These are phyloP conservation scores for Enteromius fasciolatus DNA, from an alignment of 2,797 vertebrate species.

Conservation along the genomic window DNA sequence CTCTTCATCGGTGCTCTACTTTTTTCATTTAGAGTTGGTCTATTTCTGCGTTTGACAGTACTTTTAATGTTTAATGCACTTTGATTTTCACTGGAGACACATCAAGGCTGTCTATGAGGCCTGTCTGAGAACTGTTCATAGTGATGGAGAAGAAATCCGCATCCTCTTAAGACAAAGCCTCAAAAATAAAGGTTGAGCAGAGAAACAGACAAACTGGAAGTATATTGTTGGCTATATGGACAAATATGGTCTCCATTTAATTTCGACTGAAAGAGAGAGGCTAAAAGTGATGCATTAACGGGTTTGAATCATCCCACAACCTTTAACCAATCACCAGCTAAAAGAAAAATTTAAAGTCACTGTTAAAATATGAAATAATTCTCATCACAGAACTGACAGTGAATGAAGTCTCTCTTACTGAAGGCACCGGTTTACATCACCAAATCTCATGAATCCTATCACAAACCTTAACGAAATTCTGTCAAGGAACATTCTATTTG, in stretches of 20 bases:
- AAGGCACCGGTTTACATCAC: too few relatives aligned
- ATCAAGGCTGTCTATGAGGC: conserved; percentile 58
- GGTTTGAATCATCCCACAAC: not conserved
- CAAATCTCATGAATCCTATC: not conserved
- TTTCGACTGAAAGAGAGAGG: not conserved
- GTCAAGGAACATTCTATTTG: not conserved
- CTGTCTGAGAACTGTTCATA: conserved; percentile 44
- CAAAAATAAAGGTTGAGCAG: conserved; percentile 52
- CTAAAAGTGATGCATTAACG: not conserved
- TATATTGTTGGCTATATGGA: not conserved
- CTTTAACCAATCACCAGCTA: not conserved
- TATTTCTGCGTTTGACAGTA: conserved; percentile 59
- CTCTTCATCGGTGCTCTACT: conserved; percentile 55
- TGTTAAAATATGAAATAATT: not conserved
- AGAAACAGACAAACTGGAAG: conserved; percentile 12
- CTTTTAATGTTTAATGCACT: conserved; percentile 83
- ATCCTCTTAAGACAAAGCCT: conserved; percentile 48
- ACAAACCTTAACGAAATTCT: not conserved
- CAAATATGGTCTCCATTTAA: conserved; percentile 9
- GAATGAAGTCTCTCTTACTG: not conserved
- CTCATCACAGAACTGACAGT: not conserved
- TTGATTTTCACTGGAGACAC: conserved; percentile 76
- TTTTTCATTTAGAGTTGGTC: conserved; percentile 49
- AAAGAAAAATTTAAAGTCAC: not conserved
- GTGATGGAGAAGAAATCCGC: conserved; percentile 47